phyloP scores from a whole-genome alignment of 2,113 vertebrate species.

The Tursiops truncatus region DNA sequence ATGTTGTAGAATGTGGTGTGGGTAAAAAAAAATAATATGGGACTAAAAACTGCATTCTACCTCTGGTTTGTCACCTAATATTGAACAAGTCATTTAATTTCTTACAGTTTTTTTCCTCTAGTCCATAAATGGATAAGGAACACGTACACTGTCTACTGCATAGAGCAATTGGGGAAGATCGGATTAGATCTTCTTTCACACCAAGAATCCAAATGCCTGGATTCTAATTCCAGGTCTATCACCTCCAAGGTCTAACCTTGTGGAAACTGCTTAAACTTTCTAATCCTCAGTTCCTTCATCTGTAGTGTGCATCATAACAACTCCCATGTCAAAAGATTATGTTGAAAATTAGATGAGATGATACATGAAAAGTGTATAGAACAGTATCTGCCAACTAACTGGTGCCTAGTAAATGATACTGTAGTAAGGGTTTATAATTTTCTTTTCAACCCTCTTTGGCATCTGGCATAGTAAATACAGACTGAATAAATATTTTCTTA shows the following conservation, averaged over 20 bases:
- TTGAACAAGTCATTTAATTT: not conserved
- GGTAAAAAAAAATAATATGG: not conserved
- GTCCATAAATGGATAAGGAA: not conserved
- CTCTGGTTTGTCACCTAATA: not conserved
- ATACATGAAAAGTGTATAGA: not conserved
- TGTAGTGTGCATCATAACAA: not conserved
- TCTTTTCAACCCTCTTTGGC: not conserved
- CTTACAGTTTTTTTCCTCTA: not conserved
- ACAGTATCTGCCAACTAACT: not conserved
- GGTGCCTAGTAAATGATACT: not conserved
- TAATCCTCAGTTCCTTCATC: not conserved
- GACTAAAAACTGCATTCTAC: not conserved
- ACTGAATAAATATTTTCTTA: not conserved
- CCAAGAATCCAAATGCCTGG: not conserved
- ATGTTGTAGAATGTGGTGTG: not conserved
- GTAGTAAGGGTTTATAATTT: not conserved
- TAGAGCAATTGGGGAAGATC: not conserved
- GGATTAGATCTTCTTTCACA: not conserved
- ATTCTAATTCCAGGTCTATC: not conserved
- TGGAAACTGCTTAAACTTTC: not conserved
- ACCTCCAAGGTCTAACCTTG: not conserved
- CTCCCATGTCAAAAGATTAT: not conserved
- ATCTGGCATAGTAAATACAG: not conserved
- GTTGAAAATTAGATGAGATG: not conserved
- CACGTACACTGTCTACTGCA: not conserved